Evolutionary conservation across 2,113 vertebrate species (phyloP).

Genomic region (Quiscalus mexicanus): DNA sequence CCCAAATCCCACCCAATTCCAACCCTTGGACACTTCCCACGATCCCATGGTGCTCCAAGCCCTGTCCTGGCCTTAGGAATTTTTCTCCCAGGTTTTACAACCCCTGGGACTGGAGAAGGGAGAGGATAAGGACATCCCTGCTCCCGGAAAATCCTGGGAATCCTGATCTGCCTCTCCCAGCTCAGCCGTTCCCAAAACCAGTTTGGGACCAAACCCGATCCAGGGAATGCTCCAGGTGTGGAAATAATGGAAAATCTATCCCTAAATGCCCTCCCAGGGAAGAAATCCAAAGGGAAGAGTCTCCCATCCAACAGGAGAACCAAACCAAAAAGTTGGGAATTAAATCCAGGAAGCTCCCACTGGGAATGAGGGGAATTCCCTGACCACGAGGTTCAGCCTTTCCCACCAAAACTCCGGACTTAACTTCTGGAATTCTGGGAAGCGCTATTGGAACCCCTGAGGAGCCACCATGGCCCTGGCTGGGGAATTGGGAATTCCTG

Average conservation of each 20-base stretch:
- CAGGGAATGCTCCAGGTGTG: neutral
- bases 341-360: neutral
- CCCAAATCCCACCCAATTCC: neutral
- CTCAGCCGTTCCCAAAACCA: neutral
- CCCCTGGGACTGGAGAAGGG: neutral
- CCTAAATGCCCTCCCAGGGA: too few species aligned
- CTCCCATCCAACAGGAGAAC: neutral
- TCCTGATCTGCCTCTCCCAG: neutral
- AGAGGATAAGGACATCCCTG: neutral
- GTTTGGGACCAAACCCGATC: neutral
- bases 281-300: neutral
- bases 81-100: neutral
- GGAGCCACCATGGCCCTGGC: fast-evolving
- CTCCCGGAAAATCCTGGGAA: neutral
- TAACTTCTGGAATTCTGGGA: neutral
- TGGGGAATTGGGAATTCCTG: neutral
- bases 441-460: neutral
- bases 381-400: neutral
- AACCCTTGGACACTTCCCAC: neutral
- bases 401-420: neutral
- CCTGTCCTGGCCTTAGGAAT: neutral
- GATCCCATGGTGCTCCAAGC: neutral
- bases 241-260: neutral
- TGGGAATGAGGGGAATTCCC: neutral
- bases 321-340: neutral